These are phyloP conservation scores for Rhincodon typus DNA, from an alignment of 2,797 vertebrate species.

Conservation along the genomic window DNA sequence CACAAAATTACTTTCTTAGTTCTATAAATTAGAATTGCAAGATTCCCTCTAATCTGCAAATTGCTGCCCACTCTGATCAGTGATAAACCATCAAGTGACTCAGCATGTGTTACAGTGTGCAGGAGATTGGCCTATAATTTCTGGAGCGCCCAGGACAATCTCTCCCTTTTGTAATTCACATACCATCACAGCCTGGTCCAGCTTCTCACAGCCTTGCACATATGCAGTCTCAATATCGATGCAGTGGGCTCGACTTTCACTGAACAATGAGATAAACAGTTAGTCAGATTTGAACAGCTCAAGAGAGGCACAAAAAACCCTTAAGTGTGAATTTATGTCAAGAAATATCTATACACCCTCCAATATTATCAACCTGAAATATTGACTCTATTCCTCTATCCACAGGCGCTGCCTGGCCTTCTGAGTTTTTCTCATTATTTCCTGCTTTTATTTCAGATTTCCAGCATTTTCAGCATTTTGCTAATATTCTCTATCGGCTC, in stretches of 20 bases:
- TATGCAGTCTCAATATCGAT: slow-evolving; percentile 91
- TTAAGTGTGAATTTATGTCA: not conserved
- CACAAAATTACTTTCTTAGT: not conserved
- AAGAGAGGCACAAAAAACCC: not conserved
- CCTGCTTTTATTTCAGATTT: not conserved
- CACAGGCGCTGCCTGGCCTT: not conserved
- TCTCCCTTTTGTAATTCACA: slow-evolving; percentile 43
- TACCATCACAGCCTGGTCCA: slow-evolving; percentile 88
- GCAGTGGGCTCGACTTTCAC: slow-evolving; percentile 85
- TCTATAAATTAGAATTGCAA: not conserved
- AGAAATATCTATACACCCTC: not conserved
- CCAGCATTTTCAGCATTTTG: not conserved
- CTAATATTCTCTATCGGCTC: not conserved
- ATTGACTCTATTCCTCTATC: not conserved
- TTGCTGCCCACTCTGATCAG: not conserved
- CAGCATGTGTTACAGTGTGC: not conserved
- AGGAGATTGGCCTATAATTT: not conserved
- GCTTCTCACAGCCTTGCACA: slow-evolving; percentile 81
- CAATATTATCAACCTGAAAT: not conserved
- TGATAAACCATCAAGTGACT: not conserved
- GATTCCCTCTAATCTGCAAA: not conserved
- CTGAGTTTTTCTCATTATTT: not conserved
- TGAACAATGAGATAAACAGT: slow-evolving; percentile 44
- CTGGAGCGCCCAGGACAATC: not conserved
- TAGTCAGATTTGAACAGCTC: not conserved